Evolutionary conservation across 92 coral and sea anemone genomes (phyloP), one percentile per base, ranked within the genome.

Genomic region (Epizoanthus ramosus): DNA sequence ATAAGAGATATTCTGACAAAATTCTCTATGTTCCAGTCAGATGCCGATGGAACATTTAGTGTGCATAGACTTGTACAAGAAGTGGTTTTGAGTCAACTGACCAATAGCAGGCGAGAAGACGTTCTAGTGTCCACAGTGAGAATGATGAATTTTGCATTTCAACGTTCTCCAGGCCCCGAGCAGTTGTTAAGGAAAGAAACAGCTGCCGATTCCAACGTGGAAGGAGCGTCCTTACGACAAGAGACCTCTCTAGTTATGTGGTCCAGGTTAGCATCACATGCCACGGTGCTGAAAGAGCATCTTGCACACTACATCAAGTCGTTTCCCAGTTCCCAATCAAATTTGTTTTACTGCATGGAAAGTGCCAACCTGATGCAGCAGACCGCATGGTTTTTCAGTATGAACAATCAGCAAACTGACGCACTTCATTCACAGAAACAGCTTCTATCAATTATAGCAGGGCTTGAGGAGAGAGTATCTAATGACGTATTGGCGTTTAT

Each of bases 41-140:
- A 35, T 31, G 25, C 71, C 31, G 72, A 47, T 9, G 73, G 67
- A 25, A 57, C 73, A 2, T 61, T 83, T 18, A 57, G 25, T 16
- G 79, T 83, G 13, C 87, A 83, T 22, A 75, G 83, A 21, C 87
- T 84, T 33, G 87, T 84, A 59, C 87, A 84, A 56, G 72, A 84
- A 57, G 69, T 54, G 18, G 59, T 84, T 24, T 21, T 45, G 39
- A 68, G 79, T 22, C 74, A 63, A 15, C 79, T 53, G 17, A 18
- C 8, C 58, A 16, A n/a, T 17, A 77, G 57, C 12, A 65, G 73
- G 12, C 22, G 68, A 57, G 52, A 54, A 56, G 82, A 73, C 0
- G 73, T 74, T n/a, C 25, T 83, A 8, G 23, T 9, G 25, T 59
- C 67, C 10, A 65, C 71, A 21, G 2, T 83, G 52, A 41, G 87